Evolutionary conservation across 2,113 vertebrate genomes (phyloP).

Genomic region (Platycercus adscitus): DNA sequence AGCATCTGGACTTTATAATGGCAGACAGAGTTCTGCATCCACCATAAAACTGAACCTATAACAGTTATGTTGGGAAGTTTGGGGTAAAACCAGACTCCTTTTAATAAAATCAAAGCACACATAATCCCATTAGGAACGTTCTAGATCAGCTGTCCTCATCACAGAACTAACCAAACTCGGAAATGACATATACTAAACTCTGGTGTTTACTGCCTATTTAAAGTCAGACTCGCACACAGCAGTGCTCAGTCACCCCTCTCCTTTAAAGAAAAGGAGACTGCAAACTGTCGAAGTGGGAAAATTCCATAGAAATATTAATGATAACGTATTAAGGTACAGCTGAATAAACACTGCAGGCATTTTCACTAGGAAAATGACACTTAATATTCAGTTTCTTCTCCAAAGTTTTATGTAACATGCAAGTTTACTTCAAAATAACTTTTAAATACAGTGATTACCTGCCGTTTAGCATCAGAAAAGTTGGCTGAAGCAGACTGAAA

Average conservation of each 20-base stretch:
- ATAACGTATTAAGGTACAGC: background rate
- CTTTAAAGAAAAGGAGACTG: background rate
- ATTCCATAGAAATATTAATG: background rate
- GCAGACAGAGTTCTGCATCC: background rate
- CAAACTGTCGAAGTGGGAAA: background rate
- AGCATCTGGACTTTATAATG: background rate
- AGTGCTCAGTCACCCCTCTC: background rate
- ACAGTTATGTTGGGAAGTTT: background rate
- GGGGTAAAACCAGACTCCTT: background rate
- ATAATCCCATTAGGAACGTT: background rate
- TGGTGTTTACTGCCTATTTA: background rate
- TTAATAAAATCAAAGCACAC: background rate
- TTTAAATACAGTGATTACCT: slow-evolving; percentile 3
- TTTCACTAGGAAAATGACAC: background rate
- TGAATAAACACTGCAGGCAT: background rate
- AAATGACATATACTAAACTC: background rate
- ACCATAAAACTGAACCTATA: background rate
- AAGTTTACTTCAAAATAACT: slow-evolving; percentile 15
- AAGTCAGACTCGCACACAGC: background rate
- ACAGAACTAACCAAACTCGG: background rate
- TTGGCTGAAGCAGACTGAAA: slow-evolving; percentile 1
- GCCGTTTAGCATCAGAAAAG: slow-evolving; percentile 4
- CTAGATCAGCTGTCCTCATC: background rate
- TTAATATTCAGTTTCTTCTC: slow-evolving; percentile 9
- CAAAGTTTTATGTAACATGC: background rate